Evolutionary conservation across 2,113 vertebrate genomes (phyloP).

Genomic region (cattle (Bos taurus)): ARS-UCD2.0 NC_037345.1:4633001-4633500

Average conservation of each 20-base stretch:
- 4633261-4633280: neutral
- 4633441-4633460: neutral
- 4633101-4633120: neutral
- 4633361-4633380: neutral
- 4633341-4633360: neutral
- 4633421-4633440: neutral
- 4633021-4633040: neutral
- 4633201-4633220: neutral
- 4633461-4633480: neutral
- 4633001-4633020: neutral
- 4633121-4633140: neutral
- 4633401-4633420: neutral
- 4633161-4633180: neutral
- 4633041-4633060: neutral
- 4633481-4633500: neutral
- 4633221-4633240: neutral
- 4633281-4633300: neutral
- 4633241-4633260: neutral
- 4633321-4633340: neutral
- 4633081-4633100: neutral
- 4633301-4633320: neutral
- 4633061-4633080: neutral
- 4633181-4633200: neutral
- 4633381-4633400: neutral
- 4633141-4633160: neutral